Base-by-base conservation (phyloP, 1,140 invertebrate species). In the Drosophila kanapiae region DNA sequence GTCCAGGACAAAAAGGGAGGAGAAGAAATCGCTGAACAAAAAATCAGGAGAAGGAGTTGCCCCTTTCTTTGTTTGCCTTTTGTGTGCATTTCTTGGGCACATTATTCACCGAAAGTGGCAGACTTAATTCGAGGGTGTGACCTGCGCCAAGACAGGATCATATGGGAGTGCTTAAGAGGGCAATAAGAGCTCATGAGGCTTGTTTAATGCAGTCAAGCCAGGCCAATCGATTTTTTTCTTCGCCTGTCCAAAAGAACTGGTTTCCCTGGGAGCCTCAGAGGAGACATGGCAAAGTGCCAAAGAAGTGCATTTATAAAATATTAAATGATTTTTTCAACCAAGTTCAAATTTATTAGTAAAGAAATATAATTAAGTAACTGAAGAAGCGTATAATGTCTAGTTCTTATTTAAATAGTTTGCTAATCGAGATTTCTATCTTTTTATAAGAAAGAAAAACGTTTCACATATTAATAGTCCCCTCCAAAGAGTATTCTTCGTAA, bases 31-130 rank as follows among this genome's bases (percentile, higher is more conserved):
- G 13, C 45, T 6, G 16, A 8, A 37, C 38, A 16, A 54, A 37
- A 54, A 1, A 10, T 54, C 14, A 40, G 35, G 47, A 61, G 71
- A 80, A 35, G 61, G 61, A 35, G 62, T 80, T 60, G 45, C 47
- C 27, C 56, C 70, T 62, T 51, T 42, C 75, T 77, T 40, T 64
- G 51, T 75, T 81, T 62, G 65, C 64, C 35, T 83, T 68, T 63
- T 42, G 38, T 42, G 38, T 47, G 42, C 56, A 58, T 56, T 67
- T 69, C 57, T 56, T 56, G 59, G 42, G 65, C 82, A 72, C 82
- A 87, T 87, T 87, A 87, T 45, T 86, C 79, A 82, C 64, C 56
- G 60, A 87, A 87, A 87, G 83, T 87, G 82, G 82, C 82, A 82
- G 83, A 38, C 62, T 68, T 86, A 87, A 87, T 86, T 87, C 65